Percentiles rank a stretch among this genome's conserved stretches.
phyloP scores from a whole-genome alignment of 30 jellyfish, hydroid and myxozoan species.

The Chironex yamaguchii region DNA sequence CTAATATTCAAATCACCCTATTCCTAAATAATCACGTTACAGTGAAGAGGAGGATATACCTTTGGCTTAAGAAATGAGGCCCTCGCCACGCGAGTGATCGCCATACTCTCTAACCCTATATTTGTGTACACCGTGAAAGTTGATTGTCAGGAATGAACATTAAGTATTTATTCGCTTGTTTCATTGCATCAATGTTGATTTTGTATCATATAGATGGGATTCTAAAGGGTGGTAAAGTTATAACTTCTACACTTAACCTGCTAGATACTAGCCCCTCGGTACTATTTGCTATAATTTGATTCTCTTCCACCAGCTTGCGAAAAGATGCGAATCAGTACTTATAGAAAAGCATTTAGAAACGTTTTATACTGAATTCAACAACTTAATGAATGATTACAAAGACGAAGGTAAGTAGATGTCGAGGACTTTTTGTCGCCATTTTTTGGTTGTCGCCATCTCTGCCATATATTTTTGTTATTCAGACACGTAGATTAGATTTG shows the following conservation, averaged over 20 bases:
- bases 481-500: too few species aligned
- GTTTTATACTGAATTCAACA: slow-evolving; percentile 89
- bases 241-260: not conserved
- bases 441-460: too few species aligned
- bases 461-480: too few species aligned
- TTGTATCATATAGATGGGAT: not conserved
- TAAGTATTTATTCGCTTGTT: not conserved
- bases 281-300: not conserved
- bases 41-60: too few species aligned
- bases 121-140: not conserved
- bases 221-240: not conserved
- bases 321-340: slow-evolving; percentile 88
- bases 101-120: too few species aligned
- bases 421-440: not conserved
- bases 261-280: not conserved
- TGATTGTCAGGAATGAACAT: not conserved
- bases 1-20: too few species aligned
- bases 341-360: slow-evolving; percentile 97
- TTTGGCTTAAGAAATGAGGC: too few species aligned
- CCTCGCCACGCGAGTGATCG: too few species aligned
- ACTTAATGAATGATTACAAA: slow-evolving; percentile 89
- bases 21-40: too few species aligned
- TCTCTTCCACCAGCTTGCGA: slow-evolving; percentile 75
- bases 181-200: not conserved
- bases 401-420: slow-evolving; percentile 81